phyloP scores from a whole-genome alignment of 2,113 vertebrate species.

The Panthera leo region DNA sequence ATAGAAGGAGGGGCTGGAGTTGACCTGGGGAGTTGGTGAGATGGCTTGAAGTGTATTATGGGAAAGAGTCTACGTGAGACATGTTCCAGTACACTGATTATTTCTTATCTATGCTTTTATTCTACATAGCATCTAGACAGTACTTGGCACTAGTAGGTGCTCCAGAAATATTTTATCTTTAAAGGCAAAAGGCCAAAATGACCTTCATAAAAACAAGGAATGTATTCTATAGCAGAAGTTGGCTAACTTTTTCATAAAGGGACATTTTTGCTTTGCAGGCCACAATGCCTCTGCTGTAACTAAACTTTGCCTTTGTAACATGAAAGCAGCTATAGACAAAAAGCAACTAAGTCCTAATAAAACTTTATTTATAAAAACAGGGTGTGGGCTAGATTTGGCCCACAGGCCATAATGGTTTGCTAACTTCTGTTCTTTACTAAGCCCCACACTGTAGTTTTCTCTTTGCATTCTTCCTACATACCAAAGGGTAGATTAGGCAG shows the following conservation, averaged over 20 bases:
- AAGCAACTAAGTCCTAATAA: neutral
- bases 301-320: neutral
- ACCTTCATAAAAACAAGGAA: neutral
- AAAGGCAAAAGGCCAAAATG: neutral
- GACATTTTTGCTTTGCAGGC: neutral
- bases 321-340: neutral
- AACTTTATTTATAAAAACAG: conserved; percentile 14
- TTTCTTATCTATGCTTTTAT: neutral
- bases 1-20: neutral
- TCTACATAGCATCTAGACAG: neutral
- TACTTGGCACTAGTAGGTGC: neutral
- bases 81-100: neutral
- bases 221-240: neutral
- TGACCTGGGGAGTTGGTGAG: neutral
- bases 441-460: neutral
- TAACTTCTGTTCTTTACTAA: neutral
- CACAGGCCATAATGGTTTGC: neutral
- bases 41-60: neutral
- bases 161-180: neutral
- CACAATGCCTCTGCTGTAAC: neutral
- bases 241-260: neutral
- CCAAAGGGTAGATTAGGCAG: neutral
- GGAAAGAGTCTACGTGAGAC: neutral
- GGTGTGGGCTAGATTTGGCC: neutral
- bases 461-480: neutral